phyloP scores from a whole-genome alignment of 2,888 invertebrate species.

The Ceraclea dissimilis region DNA sequence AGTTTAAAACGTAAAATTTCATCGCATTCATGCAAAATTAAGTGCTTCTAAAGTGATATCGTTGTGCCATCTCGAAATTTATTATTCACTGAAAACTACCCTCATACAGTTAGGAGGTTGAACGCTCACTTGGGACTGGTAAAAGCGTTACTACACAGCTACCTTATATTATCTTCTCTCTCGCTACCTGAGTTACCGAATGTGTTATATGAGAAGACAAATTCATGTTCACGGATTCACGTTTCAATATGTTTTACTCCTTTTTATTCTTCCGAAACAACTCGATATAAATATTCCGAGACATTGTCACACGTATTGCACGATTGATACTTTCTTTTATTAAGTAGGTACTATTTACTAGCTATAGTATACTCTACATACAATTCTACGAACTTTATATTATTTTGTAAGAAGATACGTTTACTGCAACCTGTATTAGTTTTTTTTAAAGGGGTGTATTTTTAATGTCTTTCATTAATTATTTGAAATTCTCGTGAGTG shows the following conservation, averaged over 20 bases:
- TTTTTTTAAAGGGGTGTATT: too few species aligned
- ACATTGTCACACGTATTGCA: too few species aligned
- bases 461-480: too few species aligned
- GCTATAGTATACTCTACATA: too few species aligned
- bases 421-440: too few species aligned
- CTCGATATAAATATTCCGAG: too few species aligned
- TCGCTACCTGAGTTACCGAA: background rate
- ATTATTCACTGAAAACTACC: conserved; percentile 22
- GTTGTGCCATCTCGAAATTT: conserved; percentile 23
- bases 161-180: background rate
- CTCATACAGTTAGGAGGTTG: conserved; percentile 10
- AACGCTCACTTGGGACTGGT: conserved; percentile 11
- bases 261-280: background rate
- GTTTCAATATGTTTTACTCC: conserved; percentile 9
- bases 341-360: too few species aligned
- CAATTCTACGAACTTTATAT: too few species aligned
- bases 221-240: conserved; percentile 4
- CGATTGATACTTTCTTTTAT: too few species aligned
- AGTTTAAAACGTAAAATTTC: conserved; percentile 25
- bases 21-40: conserved; percentile 25
- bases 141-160: background rate
- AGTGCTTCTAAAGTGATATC: conserved; percentile 23
- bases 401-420: too few species aligned
- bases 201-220: background rate
- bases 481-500: too few species aligned